Evolutionary conservation across 1,140 invertebrate species (phyloP), one percentile per base, ranked within the genome.

Genomic region (Penaeus japonicus): DNA sequence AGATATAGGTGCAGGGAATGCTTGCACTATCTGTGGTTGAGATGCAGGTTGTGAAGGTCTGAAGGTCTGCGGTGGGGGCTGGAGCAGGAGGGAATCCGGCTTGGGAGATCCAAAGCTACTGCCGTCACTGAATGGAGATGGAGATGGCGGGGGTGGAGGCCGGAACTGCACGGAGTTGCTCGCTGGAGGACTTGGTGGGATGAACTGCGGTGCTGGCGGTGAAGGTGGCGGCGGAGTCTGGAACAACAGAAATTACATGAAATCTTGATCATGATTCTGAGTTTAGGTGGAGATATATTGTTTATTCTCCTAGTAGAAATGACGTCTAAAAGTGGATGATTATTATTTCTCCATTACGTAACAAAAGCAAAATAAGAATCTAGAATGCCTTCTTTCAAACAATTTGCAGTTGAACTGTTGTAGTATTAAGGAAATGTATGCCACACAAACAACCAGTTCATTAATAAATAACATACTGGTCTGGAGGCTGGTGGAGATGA

Each of bases 1-100:
- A 0, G 80, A 10, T 27, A 87, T 30, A n/a, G 86, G 86, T 22
- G 24, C 12, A 27, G 86, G 79, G 81, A 84, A 84, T 47, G 47
- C 4, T 7, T 47, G 47, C 47, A 47, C 4, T 47, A 15, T 47
- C 47, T 47, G 47, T 4, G 47, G 47, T 15, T 47, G 47, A 47
- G 47, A 12, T 47, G 47, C 47, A 78, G 77, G 27, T 27, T 87
- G 77, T 7, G 85, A 87, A 2, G 87, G 65, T 1, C 77, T 35
- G 35, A 80, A 70, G 18, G 53, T 78, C 79, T 62, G 53, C 47
- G 85, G 75, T 27, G n/a, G 53, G 7, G 47, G 75, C 35, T 24
- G 62, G n/a, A 32, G 35, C 22, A 53, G 32, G 27, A 62, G 24
- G 27, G 55, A 54, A 39, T 78, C 57, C 10, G 82, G 83, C n/a